A percentile compares a stretch with the other conserved stretches of the same genome.
Evolutionary conservation across 2,797 vertebrate genomes (phyloP).

Genomic region (Sebastes iracundus): DNA sequence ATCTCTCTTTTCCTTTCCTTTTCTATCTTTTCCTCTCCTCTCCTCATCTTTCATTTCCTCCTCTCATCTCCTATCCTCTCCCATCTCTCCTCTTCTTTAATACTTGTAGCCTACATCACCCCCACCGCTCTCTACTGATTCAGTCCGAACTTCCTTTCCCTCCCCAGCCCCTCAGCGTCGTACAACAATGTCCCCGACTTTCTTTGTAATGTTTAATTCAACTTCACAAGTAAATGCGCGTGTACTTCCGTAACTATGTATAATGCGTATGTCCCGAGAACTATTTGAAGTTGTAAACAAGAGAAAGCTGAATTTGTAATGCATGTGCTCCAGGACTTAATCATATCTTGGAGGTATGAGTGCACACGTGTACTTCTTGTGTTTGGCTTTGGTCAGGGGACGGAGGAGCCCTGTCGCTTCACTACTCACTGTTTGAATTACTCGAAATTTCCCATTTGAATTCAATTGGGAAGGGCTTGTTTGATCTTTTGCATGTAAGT

Average conservation of each 20-base stretch:
- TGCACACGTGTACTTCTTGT: constrained; percentile 50
- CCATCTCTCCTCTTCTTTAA: constrained; percentile 3
- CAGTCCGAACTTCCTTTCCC: constrained; percentile 4
- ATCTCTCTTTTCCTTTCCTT: neutral
- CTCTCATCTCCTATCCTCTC: neutral
- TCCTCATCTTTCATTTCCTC: neutral
- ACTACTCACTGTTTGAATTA: constrained; percentile 80
- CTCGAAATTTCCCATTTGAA: constrained; percentile 83
- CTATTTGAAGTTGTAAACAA: constrained; percentile 78
- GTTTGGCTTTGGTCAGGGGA: constrained; percentile 76
- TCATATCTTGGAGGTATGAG: constrained; percentile 75
- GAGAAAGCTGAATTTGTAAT: constrained; percentile 73
- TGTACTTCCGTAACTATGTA: constrained; percentile 32
- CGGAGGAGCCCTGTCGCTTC: constrained; percentile 71
- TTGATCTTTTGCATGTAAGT: constrained; percentile 85
- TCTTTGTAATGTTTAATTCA: constrained; percentile 65
- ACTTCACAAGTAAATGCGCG: constrained; percentile 34
- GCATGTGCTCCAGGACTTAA: constrained; percentile 71
- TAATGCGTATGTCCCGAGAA: constrained; percentile 58
- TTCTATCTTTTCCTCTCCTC: neutral
- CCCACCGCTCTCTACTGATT: neutral
- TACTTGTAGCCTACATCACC: constrained; percentile 15
- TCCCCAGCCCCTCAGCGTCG: constrained; percentile 37
- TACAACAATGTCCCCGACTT: constrained; percentile 44
- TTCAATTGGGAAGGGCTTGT: constrained; percentile 81